Evolutionary conservation across 2,113 vertebrate genomes (phyloP).

Genomic region (Hippocampus zosterae): DNA sequence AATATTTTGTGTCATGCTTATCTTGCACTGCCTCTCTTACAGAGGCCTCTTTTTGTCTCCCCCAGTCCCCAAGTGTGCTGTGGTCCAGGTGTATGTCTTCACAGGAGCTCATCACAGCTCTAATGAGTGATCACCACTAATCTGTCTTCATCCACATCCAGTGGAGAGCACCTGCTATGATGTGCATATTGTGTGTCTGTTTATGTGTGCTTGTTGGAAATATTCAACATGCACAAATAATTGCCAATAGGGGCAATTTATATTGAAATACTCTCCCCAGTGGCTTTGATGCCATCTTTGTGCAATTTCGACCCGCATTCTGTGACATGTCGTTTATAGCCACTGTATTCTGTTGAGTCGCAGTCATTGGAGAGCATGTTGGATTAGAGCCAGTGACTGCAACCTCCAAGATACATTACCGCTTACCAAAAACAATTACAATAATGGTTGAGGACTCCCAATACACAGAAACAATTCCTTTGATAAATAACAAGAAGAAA

Average conservation of each 20-base stretch:
- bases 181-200: constrained; percentile 22
- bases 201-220: neutral
- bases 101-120: constrained; percentile 73
- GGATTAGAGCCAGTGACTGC: neutral
- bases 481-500: neutral
- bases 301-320: neutral
- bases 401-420: neutral
- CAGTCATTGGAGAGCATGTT: neutral
- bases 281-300: neutral
- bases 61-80: constrained; percentile 52
- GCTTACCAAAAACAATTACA: neutral
- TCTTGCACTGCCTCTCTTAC: constrained; percentile 9
- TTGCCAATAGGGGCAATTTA: neutral
- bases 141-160: constrained; percentile 75
- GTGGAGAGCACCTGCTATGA: constrained; percentile 74
- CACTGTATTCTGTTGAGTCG: neutral
- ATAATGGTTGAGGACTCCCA: neutral
- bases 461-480: neutral
- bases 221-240: neutral
- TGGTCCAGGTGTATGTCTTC: constrained; percentile 72
- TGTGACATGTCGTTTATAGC: neutral
- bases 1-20: constrained; percentile 35
- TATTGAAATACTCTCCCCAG: neutral
- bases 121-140: constrained; percentile 73
- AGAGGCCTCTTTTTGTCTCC: constrained; percentile 50